Evolutionary conservation across 30 jellyfish, hydroid and myxozoan species (phyloP).

Genomic region (Hydractinia symbiolongicarpus): DNA sequence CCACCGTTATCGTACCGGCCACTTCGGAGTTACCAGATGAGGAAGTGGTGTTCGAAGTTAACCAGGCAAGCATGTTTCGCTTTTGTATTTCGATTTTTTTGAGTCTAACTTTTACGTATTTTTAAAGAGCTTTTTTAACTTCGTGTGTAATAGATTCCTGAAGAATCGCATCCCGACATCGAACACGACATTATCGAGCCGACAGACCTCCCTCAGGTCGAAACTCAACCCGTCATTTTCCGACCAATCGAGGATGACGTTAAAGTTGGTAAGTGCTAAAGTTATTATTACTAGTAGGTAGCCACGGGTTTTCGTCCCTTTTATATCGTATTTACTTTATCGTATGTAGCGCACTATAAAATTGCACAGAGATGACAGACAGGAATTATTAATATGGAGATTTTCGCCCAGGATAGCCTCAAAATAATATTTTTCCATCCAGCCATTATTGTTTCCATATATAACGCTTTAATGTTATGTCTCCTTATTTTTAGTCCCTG

Average conservation of each 20-base stretch:
- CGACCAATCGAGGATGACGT: background rate
- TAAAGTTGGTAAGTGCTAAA: too few species aligned
- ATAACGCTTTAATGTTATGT: background rate
- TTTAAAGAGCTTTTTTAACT: background rate
- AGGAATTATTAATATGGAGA: too few species aligned
- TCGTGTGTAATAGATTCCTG: slow-evolving; percentile 8
- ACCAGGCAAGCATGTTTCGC: slow-evolving; percentile 8
- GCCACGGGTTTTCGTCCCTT: too few species aligned
- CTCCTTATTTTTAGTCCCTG: slow-evolving; percentile 13
- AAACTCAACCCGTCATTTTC: slow-evolving; percentile 23
- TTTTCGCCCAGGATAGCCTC: too few species aligned
- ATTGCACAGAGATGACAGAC: too few species aligned
- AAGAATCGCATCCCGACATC: slow-evolving; percentile 22
- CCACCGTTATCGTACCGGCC: slow-evolving; percentile 32
- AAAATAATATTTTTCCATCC: too few species aligned
- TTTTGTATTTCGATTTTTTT: background rate
- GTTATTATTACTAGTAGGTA: too few species aligned
- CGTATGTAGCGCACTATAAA: too few species aligned
- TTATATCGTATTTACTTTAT: too few species aligned
- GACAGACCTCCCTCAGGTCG: slow-evolving; percentile 31
- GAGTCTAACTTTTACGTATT: background rate
- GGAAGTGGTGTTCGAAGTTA: slow-evolving; percentile 5
- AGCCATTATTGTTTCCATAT: background rate
- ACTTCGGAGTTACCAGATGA: slow-evolving; percentile 37
- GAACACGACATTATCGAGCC: slow-evolving; percentile 11